Percentiles rank a stretch among this genome's conserved stretches.
These are phyloP conservation scores for Nothocercus julius DNA, from an alignment of 2,113 vertebrate genomes.

Conservation along the genomic window DNA sequence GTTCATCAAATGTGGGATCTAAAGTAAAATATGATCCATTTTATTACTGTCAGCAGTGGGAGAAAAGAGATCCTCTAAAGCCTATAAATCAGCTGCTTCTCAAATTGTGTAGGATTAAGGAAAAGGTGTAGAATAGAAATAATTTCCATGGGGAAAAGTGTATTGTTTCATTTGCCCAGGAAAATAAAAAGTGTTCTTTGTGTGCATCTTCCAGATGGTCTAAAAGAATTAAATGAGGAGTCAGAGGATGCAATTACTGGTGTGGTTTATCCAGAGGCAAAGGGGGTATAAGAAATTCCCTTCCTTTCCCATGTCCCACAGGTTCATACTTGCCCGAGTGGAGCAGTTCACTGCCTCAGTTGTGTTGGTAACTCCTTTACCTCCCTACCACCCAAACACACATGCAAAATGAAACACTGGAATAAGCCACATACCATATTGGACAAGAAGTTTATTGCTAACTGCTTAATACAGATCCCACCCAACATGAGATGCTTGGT, in stretches of 20 bases:
- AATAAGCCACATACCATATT: not conserved
- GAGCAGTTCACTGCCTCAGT: not conserved
- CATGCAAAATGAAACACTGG: not conserved
- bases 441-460: not conserved
- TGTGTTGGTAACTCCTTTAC: not conserved
- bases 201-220: not conserved
- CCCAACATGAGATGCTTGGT: not conserved
- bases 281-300: not conserved
- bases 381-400: accelerated
- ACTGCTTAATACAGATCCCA: not conserved
- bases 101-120: not conserved
- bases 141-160: not conserved
- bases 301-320: not conserved
- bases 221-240: not conserved
- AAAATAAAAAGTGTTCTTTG: not conserved
- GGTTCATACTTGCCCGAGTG: not conserved
- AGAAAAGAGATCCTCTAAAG: not conserved
- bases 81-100: not conserved
- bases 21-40: accelerated
- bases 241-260: not conserved
- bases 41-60: not conserved
- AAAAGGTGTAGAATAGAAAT: not conserved
- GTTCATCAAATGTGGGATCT: accelerated
- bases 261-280: not conserved
- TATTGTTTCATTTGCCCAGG: not conserved